Base-by-base conservation (phyloP, 1,140 invertebrate genomes). In the Brachionus asplanchnoidis region DNA sequence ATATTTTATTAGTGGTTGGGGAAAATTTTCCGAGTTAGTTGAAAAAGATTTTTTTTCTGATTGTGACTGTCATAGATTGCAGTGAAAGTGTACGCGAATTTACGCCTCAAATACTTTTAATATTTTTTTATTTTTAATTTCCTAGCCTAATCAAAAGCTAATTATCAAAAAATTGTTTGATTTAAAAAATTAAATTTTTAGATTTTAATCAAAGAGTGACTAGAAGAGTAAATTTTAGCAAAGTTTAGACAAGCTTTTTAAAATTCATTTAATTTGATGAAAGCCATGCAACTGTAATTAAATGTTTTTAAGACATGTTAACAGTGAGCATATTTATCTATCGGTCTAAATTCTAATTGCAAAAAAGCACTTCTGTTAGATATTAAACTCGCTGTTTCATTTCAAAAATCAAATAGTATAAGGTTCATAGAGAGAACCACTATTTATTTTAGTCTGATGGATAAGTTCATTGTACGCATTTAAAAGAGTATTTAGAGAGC, bases 361-460 rank as follows among this genome's bases (percentile, higher is more conserved):
- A 17, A 60, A 60, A 56, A 60, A 60, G 53, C 53, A 60, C 53
- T 60, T 60, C 53, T 60, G 53, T 60, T 60, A 60, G 53, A 60
- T 60, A 60, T 60, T 60, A 60, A 60, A 20, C 53, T 60, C 3
- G 53, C 53, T 60, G 53, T 60, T 60, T 60, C 9, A 60, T 60
- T 60, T 60, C 53, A 60, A 60, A 60, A 60, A 60, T 60, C 23
- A 60, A 60, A 60, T 60, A 60, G 53, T 60, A 60, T 60, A 60
- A 60, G 53, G 53, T 60, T 60, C 53, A 60, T 23, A 60, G 53
- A 20, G 53, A 60, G 53, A 60, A 60, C 20, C 53, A 60, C 53
- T 60, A 60, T 60, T 60, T 60, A 60, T 60, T 20, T 60, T 20
- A 60, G 53, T 9, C 53, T 60, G 53, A 60, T 20, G 20, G 17